phyloP scores from a whole-genome alignment of 2,113 vertebrate genomes.

The Notarius quadriscutis region DNA sequence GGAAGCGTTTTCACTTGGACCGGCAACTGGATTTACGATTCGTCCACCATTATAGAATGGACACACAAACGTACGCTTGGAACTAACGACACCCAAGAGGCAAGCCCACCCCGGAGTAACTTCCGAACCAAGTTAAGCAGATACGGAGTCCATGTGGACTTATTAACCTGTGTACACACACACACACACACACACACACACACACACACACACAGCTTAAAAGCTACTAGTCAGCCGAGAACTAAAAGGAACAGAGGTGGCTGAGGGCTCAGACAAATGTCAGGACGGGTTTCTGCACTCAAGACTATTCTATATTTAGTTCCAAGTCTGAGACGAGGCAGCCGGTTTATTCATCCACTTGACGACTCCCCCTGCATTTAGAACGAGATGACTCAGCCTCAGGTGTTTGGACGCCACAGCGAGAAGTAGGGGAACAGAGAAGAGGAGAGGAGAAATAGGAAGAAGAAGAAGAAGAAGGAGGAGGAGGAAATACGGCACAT shows the following conservation, averaged over 20 bases:
- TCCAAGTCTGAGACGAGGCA: slow-evolving; percentile 20
- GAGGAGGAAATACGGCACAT: slow-evolving; percentile 27
- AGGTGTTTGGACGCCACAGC: slow-evolving; percentile 36
- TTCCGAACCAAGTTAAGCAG: not conserved
- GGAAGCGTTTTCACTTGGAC: not conserved
- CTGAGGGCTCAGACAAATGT: slow-evolving; percentile 5
- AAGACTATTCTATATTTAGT: slow-evolving; percentile 46
- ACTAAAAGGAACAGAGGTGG: not conserved
- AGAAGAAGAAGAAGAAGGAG: not conserved
- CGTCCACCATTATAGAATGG: not conserved
- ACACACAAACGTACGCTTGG: not conserved
- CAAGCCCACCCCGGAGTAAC: not conserved
- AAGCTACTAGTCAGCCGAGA: slow-evolving; percentile 11
- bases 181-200: not conserved
- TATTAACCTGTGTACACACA: not conserved
- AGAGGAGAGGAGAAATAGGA: not conserved
- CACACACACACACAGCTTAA: not conserved
- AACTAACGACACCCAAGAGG: not conserved
- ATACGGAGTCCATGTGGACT: not conserved
- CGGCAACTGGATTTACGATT: not conserved
- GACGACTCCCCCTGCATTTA: slow-evolving; percentile 28
- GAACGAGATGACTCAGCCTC: slow-evolving; percentile 42
- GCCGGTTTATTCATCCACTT: slow-evolving; percentile 40
- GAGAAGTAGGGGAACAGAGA: slow-evolving; percentile 2
- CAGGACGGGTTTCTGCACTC: slow-evolving; percentile 29